Conservation (phyloP, 2,113 vertebrate genomes). For the Cinclus cinclus region DNA sequence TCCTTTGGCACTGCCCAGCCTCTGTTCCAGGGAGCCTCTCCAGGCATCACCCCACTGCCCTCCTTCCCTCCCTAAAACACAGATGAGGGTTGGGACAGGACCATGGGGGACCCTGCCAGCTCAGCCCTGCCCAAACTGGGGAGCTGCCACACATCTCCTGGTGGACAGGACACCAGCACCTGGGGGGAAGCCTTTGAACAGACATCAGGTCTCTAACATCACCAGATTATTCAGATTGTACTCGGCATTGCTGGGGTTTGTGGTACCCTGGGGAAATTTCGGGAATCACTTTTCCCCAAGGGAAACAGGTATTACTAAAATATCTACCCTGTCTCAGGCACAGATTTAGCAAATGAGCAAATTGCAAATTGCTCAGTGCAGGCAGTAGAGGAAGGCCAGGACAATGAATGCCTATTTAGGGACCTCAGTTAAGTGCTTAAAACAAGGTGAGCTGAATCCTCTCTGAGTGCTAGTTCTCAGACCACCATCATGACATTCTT, state of each 20-base stretch:
- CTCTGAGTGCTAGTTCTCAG: neutral
- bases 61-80: neutral
- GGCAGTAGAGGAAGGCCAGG: neutral
- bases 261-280: neutral
- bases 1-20: too few species aligned
- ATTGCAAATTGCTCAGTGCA: neutral
- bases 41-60: too few species aligned
- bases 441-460: neutral
- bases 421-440: neutral
- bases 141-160: neutral
- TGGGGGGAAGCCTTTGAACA: neutral
- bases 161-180: neutral
- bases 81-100: neutral
- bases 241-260: neutral
- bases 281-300: neutral
- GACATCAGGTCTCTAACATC: too few species aligned
- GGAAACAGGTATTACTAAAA: neutral
- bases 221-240: neutral
- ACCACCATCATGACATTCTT: fast-evolving
- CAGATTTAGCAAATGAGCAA: neutral
- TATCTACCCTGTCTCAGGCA: neutral
- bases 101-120: neutral
- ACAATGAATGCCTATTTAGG: neutral
- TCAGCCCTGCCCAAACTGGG: neutral
- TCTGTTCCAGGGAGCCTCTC: too few species aligned